Evolutionary conservation across 2,888 invertebrate species (phyloP).

Genomic region (Sinotaia quadrata): DNA sequence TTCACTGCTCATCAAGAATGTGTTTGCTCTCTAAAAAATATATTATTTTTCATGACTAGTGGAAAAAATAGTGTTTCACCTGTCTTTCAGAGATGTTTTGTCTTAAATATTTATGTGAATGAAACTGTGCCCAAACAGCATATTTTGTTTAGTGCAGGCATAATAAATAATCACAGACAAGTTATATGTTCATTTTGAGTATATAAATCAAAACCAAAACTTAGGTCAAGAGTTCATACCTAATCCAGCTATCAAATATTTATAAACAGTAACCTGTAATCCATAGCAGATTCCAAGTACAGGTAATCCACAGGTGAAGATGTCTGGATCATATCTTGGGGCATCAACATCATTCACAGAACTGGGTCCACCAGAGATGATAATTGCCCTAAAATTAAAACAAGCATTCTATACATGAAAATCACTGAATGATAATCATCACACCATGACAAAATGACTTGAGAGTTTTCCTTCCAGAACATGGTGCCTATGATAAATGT

Average conservation of each 20-base stretch:
- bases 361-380: constrained; percentile 97
- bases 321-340: constrained; percentile 92
- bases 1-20: no score
- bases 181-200: background rate
- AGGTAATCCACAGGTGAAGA: constrained; percentile 95
- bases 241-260: background rate
- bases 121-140: no score
- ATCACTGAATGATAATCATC: background rate
- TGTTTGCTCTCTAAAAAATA: no score
- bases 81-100: no score
- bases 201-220: background rate
- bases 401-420: background rate
- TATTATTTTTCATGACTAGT: no score
- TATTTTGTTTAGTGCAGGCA: no score
- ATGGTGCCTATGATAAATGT: no score
- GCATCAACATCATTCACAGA: constrained; percentile 97
- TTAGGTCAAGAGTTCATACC: no score
- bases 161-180: background rate
- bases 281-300: constrained; percentile 98
- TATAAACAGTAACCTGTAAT: constrained; percentile 79
- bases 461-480: no score
- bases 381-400: constrained; percentile 83
- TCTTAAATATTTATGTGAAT: no score
- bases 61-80: no score
- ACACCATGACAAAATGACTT: background rate